Evolutionary conservation across 2,797 vertebrate species (phyloP).

Genomic region (Rhodeus uyekii): DNA sequence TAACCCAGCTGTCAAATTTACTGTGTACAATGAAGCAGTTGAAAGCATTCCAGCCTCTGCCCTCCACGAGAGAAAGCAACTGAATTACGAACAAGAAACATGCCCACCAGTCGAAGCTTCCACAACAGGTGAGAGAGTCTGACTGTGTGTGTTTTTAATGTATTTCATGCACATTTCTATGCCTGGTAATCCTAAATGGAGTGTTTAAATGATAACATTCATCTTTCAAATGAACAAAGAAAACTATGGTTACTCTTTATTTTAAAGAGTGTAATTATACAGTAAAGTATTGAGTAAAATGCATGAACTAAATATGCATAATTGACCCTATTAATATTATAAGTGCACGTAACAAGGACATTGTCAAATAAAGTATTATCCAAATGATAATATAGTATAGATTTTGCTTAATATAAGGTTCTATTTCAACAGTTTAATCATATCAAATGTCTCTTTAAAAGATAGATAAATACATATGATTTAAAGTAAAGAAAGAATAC

Average conservation of each 20-base stretch:
- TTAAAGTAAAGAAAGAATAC: not conserved
- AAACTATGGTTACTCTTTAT: not conserved
- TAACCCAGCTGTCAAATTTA: slow-evolving; percentile 71
- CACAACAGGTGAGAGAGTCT: slow-evolving; percentile 64
- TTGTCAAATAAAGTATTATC: not conserved
- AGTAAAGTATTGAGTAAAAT: not conserved
- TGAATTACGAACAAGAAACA: slow-evolving; percentile 25
- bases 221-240: not conserved
- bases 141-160: not conserved
- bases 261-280: not conserved
- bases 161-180: not conserved
- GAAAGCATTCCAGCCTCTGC: slow-evolving; percentile 68
- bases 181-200: not conserved
- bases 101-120: slow-evolving; percentile 49
- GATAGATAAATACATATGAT: too few species aligned
- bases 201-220: not conserved
- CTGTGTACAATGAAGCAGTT: slow-evolving; percentile 66
- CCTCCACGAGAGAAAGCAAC: slow-evolving; percentile 28
- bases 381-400: not conserved
- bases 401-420: not conserved
- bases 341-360: not conserved
- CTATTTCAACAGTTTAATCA: not conserved
- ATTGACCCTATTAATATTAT: not conserved
- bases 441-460: not conserved
- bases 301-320: not conserved